phyloP scores from a whole-genome alignment of 2,113 vertebrate species.

The Zonotrichia leucophrys region DNA sequence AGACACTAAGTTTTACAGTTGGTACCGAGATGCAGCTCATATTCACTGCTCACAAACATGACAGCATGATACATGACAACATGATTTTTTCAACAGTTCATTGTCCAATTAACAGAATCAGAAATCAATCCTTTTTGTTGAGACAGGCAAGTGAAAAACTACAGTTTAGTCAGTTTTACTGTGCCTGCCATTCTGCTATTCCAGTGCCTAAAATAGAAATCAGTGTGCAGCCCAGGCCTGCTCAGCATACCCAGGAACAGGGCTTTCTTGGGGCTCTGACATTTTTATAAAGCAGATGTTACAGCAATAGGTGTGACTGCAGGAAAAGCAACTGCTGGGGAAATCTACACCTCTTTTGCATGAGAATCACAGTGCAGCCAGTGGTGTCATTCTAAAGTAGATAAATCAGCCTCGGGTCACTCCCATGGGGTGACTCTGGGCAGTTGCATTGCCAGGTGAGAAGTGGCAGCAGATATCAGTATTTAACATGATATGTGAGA shows the following conservation, averaged over 20 bases:
- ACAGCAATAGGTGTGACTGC: not conserved
- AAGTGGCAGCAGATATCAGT: not conserved
- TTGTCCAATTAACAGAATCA: slow-evolving; percentile 19
- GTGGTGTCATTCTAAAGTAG: not conserved
- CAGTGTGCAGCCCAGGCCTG: not conserved
- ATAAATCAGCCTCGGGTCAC: not conserved
- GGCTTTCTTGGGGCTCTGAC: not conserved
- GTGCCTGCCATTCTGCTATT: not conserved
- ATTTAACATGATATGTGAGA: not conserved
- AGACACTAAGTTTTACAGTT: not conserved
- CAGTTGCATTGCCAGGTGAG: not conserved
- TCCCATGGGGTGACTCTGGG: not conserved
- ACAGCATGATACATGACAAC: not conserved
- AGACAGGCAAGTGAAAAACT: not conserved
- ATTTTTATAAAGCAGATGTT: slow-evolving; percentile 32
- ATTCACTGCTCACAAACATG: not conserved
- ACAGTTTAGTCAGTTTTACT: not conserved
- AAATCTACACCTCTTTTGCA: not conserved
- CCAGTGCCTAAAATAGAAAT: not conserved
- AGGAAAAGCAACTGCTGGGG: not conserved
- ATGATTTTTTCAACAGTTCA: not conserved
- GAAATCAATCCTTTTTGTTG: not conserved
- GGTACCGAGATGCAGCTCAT: not conserved
- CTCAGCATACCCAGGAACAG: not conserved
- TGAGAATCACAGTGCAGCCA: not conserved